Evolutionary conservation across 1,140 invertebrate genomes (phyloP).

Genomic region (Cotesia typhae): DNA sequence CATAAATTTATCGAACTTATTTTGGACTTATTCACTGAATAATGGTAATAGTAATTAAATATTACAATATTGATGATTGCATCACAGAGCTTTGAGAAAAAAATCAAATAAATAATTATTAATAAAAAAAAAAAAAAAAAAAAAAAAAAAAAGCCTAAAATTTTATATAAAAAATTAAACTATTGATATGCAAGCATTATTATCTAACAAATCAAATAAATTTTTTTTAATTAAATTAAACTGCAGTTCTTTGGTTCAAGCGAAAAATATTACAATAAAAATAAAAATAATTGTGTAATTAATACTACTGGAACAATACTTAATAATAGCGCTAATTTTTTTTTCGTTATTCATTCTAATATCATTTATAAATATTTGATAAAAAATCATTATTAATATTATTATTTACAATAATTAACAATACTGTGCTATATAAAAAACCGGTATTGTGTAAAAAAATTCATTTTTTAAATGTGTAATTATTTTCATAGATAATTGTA

Average conservation of each 20-base stretch:
- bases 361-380: neutral
- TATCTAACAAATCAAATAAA: neutral
- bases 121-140: constrained; percentile 1
- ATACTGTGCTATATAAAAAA: constrained; percentile 8
- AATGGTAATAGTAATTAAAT: constrained; percentile 1
- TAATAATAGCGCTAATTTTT: constrained; percentile 2
- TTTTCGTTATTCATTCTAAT: constrained; percentile 2
- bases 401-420: neutral
- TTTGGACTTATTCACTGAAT: neutral
- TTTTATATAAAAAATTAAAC: neutral
- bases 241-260: constrained; percentile 37
- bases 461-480: neutral
- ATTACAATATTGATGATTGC: constrained; percentile 1
- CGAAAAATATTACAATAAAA: constrained; percentile 14
- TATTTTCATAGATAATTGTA: neutral
- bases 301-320: neutral
- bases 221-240: neutral
- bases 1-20: constrained; percentile 22
- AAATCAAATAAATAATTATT: neutral
- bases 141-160: neutral
- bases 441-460: neutral
- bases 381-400: neutral
- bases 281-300: constrained; percentile 4
- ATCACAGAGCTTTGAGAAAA: constrained; percentile 17
- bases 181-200: constrained; percentile 1